A percentile compares a stretch with the other conserved stretches of the same genome.
These are phyloP conservation scores for Sminthopsis crassicaudata DNA, from an alignment of 2,113 vertebrate species.

Conservation along the genomic window DNA sequence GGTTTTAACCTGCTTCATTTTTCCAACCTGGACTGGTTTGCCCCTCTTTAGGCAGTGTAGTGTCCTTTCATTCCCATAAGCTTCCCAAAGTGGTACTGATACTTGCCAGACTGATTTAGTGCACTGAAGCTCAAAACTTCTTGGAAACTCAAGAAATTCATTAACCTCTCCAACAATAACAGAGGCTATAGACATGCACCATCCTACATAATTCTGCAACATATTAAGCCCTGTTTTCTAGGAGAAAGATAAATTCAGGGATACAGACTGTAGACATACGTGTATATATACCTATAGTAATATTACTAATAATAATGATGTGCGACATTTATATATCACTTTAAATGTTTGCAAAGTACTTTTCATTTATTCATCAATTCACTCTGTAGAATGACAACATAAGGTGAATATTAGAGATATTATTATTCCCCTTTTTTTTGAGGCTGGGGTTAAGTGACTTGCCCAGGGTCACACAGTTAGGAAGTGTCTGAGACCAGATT, in stretches of 20 bases:
- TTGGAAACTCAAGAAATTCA: background rate
- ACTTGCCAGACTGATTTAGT: background rate
- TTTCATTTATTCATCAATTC: background rate
- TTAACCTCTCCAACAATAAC: background rate
- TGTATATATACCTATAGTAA: background rate
- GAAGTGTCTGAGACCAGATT: no score
- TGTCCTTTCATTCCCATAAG: background rate
- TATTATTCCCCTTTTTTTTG: background rate
- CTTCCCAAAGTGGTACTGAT: background rate
- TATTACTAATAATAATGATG: background rate
- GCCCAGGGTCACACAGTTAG: no score
- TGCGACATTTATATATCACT: no score
- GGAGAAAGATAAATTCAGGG: no score
- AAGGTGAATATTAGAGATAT: background rate
- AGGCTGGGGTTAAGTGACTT: no score
- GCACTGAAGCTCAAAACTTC: background rate
- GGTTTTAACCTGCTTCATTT: background rate
- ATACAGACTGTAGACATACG: background rate
- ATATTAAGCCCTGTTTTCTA: no score
- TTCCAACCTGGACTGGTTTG: background rate
- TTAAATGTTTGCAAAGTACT: background rate
- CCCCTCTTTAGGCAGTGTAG: background rate
- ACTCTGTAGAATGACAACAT: background rate
- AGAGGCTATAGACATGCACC: background rate
- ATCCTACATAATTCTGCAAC: background rate